phyloP scores from a whole-genome alignment of 2,888 invertebrate species.

The Zaprionus lineosus region DNA sequence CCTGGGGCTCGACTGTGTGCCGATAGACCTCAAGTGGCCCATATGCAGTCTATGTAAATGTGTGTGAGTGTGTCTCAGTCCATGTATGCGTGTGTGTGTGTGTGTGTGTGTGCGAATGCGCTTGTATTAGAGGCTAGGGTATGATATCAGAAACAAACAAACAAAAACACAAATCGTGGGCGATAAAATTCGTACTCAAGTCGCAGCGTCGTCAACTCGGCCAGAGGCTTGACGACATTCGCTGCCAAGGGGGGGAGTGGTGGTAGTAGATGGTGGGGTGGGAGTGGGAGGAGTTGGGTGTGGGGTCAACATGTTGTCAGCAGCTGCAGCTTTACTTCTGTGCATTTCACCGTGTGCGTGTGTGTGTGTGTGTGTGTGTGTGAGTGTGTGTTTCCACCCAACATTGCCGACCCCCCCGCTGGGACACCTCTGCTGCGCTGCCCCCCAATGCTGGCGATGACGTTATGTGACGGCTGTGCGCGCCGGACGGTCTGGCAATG shows the following conservation, averaged over 20 bases:
- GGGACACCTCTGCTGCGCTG: slow-evolving; percentile 12
- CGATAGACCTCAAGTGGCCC: slow-evolving; percentile 45
- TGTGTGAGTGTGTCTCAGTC: slow-evolving; percentile 13
- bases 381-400: too few species aligned
- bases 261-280: neutral
- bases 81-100: slow-evolving; percentile 17
- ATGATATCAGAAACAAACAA: slow-evolving; percentile 67
- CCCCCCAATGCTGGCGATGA: slow-evolving; percentile 48
- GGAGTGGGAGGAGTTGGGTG: too few species aligned
- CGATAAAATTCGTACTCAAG: slow-evolving; percentile 66
- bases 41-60: slow-evolving; percentile 16
- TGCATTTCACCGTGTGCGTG: too few species aligned
- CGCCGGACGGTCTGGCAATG: slow-evolving; percentile 71
- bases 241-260: too few species aligned
- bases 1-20: slow-evolving; percentile 5
- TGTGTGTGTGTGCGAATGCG: slow-evolving; percentile 35
- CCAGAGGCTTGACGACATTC: slow-evolving; percentile 11
- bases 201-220: slow-evolving; percentile 36
- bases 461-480: slow-evolving; percentile 63
- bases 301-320: too few species aligned
- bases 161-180: slow-evolving; percentile 65
- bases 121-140: slow-evolving; percentile 35
- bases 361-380: slow-evolving; percentile 1
- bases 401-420: slow-evolving; percentile 15
- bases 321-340: too few species aligned